Base-by-base conservation (phyloP, 1,140 invertebrate genomes). In the Solenopsis invicta region DNA sequence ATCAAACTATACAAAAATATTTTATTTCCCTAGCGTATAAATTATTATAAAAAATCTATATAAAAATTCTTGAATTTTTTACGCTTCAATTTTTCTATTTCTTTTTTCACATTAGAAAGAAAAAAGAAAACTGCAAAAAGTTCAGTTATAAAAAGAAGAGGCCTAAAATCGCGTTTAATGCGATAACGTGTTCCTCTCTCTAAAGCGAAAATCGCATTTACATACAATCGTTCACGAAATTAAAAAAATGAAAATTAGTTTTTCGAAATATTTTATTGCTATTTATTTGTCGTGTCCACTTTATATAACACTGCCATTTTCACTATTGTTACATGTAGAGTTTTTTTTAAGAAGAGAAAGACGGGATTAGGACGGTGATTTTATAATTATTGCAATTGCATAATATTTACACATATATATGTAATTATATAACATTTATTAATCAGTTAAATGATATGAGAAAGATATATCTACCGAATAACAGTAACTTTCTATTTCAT, bases 341-440 rank as follows among this genome's bases (percentile, higher is more conserved):
- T 6, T 84, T 61, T 84, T 61, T 29, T 16, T 24, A 67, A 37
- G 18, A 29, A 61, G 16, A 52, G 45, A 41, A 74, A 2, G 18
- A 41, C 4, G 13, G 37, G 54, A 72, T 41, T 21, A 13, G 64
- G 34, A 56, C 12, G n/a, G 0, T 64, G 10, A 62, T 56, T 75
- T 54, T 56, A 56, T 21, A 75, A n/a, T 24, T 4, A 59, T 59
- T 56, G 37, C 21, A 41, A 76, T 77, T 77, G 37, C 16, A n/a
- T 69, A 41, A 59, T 29, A n/a, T 72, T 71, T 56, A 72, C 37
- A 56, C 10, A 18, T 81, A 18, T 54, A 45, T 71, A 37, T 21
- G n/a, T 34, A 89, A 48, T 77, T 59, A 29, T 8, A 61, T 82
- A 82, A 72, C 67, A 72, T 89, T 86, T 89, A 89, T 89, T 89